phyloP scores from a whole-genome alignment of 2,113 vertebrate genomes.

The Cebidichthys violaceus region DNA sequence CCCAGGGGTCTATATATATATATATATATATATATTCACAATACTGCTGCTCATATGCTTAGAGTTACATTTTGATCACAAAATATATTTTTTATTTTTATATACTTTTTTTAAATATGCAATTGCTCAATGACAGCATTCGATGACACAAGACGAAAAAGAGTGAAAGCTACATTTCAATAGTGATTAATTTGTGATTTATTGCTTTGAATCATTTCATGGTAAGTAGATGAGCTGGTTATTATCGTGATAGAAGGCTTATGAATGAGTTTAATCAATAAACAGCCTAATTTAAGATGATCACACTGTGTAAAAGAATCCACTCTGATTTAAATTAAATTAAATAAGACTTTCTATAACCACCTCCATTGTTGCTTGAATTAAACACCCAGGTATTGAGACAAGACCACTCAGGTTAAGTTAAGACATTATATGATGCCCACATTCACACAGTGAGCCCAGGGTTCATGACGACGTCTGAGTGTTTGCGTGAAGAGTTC shows the following conservation, averaged over 20 bases:
- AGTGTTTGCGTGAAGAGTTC: slow-evolving; percentile 2
- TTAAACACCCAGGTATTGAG: neutral
- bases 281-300: neutral
- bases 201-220: neutral
- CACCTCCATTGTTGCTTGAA: neutral
- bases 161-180: neutral
- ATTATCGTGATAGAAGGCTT: neutral
- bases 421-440: neutral
- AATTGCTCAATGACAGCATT: neutral
- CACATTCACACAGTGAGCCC: neutral
- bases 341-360: neutral
- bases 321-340: neutral
- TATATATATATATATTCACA: no score
- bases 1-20: no score
- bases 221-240: neutral
- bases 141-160: neutral
- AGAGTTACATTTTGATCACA: neutral
- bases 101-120: neutral
- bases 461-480: neutral
- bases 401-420: neutral
- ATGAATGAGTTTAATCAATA: neutral
- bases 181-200: neutral
- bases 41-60: neutral
- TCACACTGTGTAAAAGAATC: neutral
- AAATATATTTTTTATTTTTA: neutral